Evolutionary conservation across 2,888 invertebrate species (phyloP).

Genomic region (Glyphotaelius pellucidus): DNA sequence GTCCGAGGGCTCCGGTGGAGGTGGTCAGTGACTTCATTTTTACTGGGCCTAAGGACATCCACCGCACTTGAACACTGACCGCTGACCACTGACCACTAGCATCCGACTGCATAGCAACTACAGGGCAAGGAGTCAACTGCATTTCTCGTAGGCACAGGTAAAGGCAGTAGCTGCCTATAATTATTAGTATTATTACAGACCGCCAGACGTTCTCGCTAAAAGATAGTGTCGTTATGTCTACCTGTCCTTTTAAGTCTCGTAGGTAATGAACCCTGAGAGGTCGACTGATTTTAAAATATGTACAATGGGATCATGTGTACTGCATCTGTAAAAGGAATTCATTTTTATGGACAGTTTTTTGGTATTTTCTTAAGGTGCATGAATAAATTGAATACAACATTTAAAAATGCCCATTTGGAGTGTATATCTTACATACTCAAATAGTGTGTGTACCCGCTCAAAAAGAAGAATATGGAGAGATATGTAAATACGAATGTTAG

Average conservation of each 20-base stretch:
- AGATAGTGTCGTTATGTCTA: neutral
- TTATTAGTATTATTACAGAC: neutral
- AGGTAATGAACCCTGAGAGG: neutral
- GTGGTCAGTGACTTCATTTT: slow-evolving; percentile 23
- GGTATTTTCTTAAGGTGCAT: neutral
- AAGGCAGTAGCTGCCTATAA: neutral
- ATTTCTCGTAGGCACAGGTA: neutral
- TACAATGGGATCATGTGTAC: neutral
- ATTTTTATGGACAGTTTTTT: neutral
- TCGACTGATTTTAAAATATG: neutral
- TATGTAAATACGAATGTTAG: too few relatives aligned
- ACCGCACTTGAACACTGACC: neutral
- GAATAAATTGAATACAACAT: neutral
- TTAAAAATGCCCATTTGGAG: neutral
- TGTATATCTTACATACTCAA: neutral
- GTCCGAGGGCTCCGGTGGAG: neutral
- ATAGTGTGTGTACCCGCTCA: neutral
- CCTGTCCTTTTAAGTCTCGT: neutral
- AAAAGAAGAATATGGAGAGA: too few relatives aligned
- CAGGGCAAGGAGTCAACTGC: neutral
- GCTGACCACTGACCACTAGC: neutral
- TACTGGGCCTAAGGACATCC: slow-evolving; percentile 46
- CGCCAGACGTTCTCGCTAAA: neutral
- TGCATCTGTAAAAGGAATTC: neutral
- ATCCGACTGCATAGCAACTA: neutral